These are phyloP conservation scores for Pterophyllum scalare DNA, from an alignment of 2,113 vertebrate species.

Conservation along the genomic window DNA sequence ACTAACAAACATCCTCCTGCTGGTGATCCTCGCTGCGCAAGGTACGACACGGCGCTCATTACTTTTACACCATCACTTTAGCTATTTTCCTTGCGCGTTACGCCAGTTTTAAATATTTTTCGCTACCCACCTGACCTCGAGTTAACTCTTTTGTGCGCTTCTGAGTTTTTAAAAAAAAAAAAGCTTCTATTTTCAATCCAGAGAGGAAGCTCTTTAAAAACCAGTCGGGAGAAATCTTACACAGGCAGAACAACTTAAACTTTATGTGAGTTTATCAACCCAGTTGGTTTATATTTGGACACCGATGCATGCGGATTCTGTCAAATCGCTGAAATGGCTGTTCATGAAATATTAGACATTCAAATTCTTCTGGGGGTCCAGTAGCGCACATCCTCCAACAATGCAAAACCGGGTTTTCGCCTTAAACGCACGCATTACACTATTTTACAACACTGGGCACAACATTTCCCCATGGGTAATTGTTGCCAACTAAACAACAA, in stretches of 20 bases:
- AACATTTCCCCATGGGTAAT: neutral
- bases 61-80: neutral
- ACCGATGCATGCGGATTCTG: neutral
- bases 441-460: neutral
- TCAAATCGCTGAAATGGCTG: neutral
- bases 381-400: neutral
- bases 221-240: neutral
- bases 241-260: neutral
- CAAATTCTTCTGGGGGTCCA: neutral
- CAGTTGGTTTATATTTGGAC: neutral
- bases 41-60: conserved; percentile 66
- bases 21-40: conserved; percentile 72
- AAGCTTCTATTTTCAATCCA: neutral
- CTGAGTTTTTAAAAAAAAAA: neutral
- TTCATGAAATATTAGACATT: neutral
- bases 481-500: neutral
- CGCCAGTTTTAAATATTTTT: neutral
- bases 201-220: neutral
- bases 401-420: neutral
- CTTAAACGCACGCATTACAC: neutral
- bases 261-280: neutral
- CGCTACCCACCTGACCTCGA: neutral
- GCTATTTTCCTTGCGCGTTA: neutral
- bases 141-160: neutral
- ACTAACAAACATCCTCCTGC: conserved; percentile 58